Base-by-base conservation (phyloP, 2,888 invertebrate genomes). In the Nomada ferruginata region DNA sequence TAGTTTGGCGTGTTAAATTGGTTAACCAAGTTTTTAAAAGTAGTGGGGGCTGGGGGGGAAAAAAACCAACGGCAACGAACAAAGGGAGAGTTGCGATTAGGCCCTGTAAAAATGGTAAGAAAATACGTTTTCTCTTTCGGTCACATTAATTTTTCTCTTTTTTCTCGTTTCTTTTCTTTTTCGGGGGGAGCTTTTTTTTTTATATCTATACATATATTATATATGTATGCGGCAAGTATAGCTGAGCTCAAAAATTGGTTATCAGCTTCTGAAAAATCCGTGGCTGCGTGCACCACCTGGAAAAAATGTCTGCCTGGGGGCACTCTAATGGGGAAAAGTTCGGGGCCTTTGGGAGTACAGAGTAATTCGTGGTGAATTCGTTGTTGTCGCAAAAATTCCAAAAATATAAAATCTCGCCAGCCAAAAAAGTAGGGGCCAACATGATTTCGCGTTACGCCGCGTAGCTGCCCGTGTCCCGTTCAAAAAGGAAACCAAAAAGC, bases 391-490 rank as follows among this genome's bases (percentile, higher is more conserved):
- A 91, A 93, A 93, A 92, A 93, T 91, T 92, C 93, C 93, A 93
- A 93, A 93, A 93, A 93, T 93, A 93, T 93, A 93, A 93, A 93
- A 93, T 92, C 84, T 91, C 90, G 92, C 93, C 93, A 93, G 93
- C 93, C 93, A 93, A 93, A 93, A 93, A 88, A 84, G 74, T 86
- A 69, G 79, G 90, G 90, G 90, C 90, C 87, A 89, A 90, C 89
- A 85, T 89, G 73, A 63, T 79, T 76, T 53, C 81, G 72, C 82
- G 77, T 69, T 57, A 29, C 85, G 81, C 44, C 66, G 68, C 83
- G 79, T 65, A 44, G 64, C 76, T 57, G 47, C 3, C 70, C 78
- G 82, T 70, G 78, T 76, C 76, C 76, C 77, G 78, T 78, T 36
- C 76, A 65, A 87, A 85, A 87, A 85, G 81, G 70, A 66, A 18